These are phyloP conservation scores for Sphyrna mokarran DNA, from an alignment of 2,113 vertebrate species.

Conservation along the genomic window DNA sequence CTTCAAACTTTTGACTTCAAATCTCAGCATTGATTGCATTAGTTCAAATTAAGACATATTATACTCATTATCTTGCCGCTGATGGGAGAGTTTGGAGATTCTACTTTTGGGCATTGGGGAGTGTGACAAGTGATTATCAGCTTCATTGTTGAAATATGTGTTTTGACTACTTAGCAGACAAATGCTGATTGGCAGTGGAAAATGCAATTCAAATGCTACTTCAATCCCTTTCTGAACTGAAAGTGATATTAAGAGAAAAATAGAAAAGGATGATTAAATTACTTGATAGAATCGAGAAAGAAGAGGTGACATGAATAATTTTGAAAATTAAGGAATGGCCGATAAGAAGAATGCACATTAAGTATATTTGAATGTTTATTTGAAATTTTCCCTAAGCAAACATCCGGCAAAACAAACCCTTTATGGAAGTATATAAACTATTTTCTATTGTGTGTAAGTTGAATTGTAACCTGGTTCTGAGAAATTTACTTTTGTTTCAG, in stretches of 20 bases:
- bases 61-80: background rate
- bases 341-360: background rate
- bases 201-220: background rate
- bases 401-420: background rate
- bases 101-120: background rate
- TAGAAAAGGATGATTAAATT: background rate
- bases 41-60: background rate
- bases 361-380: background rate
- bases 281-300: background rate
- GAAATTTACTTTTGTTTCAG: conserved; percentile 50
- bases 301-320: background rate
- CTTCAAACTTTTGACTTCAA: background rate
- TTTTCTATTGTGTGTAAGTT: background rate
- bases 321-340: background rate
- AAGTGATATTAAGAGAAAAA: background rate
- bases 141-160: background rate
- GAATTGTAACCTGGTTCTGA: conserved; percentile 6
- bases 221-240: background rate
- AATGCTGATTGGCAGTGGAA: background rate
- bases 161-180: background rate
- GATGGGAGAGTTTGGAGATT: background rate
- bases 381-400: background rate
- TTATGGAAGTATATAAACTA: background rate
- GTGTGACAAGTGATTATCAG: too few relatives aligned
- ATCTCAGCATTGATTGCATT: background rate